Conservation (phyloP, 2,113 vertebrate species). For the Semnornis frantzii region DNA sequence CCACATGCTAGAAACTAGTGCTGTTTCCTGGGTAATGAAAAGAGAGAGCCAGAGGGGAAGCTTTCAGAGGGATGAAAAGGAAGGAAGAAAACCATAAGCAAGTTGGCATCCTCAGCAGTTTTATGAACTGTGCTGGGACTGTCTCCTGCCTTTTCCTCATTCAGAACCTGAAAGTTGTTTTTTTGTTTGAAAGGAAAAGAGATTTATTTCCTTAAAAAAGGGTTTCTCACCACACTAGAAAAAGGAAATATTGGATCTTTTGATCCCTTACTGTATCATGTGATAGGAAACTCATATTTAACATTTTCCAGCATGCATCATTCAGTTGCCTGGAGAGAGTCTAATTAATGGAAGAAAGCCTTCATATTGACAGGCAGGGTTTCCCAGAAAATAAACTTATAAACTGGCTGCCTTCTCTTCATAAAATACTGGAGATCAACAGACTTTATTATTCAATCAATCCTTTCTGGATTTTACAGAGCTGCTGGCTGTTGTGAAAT, state of each 20-base stretch:
- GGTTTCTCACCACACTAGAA: not conserved
- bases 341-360: slow-evolving; percentile 36
- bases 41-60: not conserved
- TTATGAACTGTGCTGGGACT: not conserved
- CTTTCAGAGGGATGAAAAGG: not conserved
- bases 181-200: not conserved
- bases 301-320: not conserved
- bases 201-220: not conserved
- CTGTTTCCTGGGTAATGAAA: not conserved
- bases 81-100: fast-evolving
- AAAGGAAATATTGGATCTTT: not conserved
- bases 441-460: not conserved
- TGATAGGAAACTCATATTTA: not conserved
- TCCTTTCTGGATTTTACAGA: not conserved
- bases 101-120: not conserved
- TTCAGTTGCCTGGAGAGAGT: not conserved
- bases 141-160: not conserved
- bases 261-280: not conserved
- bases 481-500: not conserved
- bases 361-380: slow-evolving; percentile 22
- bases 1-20: not conserved
- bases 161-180: not conserved
- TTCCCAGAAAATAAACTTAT: slow-evolving; percentile 38
- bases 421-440: not conserved
- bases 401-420: not conserved